Conservation (phyloP, 2,888 invertebrate species). For the Sturmia bella region DNA sequence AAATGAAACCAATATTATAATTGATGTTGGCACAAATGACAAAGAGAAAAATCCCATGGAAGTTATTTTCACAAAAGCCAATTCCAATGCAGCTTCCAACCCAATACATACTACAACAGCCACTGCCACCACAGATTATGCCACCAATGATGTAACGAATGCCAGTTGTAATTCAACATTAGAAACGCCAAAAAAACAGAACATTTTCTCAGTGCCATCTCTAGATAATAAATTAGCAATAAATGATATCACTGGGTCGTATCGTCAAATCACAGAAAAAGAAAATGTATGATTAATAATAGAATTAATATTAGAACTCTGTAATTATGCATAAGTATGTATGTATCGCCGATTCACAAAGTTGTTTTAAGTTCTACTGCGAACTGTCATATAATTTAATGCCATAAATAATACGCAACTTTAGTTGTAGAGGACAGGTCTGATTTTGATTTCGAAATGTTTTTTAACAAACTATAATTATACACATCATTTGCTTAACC, state of each 20-base stretch:
- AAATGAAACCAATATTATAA: slow-evolving; percentile 72
- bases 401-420: too few relatives aligned
- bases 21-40: slow-evolving; percentile 63
- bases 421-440: too few relatives aligned
- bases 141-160: slow-evolving; percentile 38
- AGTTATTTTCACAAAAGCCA: slow-evolving; percentile 73
- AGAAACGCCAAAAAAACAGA: slow-evolving; percentile 61
- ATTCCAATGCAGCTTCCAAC: slow-evolving; percentile 33
- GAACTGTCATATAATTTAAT: too few relatives aligned
- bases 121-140: slow-evolving; percentile 2
- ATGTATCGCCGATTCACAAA: too few relatives aligned
- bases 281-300: slow-evolving; percentile 72
- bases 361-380: too few relatives aligned
- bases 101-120: background rate
- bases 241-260: slow-evolving; percentile 74
- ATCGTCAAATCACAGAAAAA: slow-evolving; percentile 74
- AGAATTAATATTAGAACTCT: background rate
- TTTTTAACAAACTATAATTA: too few relatives aligned
- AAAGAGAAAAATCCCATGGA: slow-evolving; percentile 74
- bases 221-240: slow-evolving; percentile 31
- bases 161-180: slow-evolving; percentile 34
- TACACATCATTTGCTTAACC: too few relatives aligned
- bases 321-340: too few relatives aligned
- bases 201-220: slow-evolving; percentile 65
- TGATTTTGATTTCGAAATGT: too few relatives aligned